Evolutionary conservation across 1,140 invertebrate genomes (phyloP).

Genomic region (Venturia canescens): DNA sequence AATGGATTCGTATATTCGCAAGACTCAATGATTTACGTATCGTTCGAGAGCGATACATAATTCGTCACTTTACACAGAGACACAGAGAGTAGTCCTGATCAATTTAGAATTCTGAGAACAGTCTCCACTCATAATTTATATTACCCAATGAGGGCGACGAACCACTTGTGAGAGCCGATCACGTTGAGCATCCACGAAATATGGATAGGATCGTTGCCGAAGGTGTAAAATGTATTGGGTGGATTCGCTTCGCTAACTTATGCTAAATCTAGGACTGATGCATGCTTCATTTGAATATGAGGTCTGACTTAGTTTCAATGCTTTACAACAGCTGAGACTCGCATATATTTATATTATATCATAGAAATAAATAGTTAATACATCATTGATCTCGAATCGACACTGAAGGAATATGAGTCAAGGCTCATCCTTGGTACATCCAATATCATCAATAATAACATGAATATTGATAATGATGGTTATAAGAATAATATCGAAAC

Average conservation of each 20-base stretch:
- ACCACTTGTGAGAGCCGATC: neutral
- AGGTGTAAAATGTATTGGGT: neutral
- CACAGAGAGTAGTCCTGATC: neutral
- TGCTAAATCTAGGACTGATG: neutral
- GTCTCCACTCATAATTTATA: neutral
- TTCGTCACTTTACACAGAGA: neutral
- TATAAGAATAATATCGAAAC: neutral
- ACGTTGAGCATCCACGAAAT: neutral
- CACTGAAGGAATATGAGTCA: constrained; percentile 9
- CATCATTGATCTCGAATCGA: neutral
- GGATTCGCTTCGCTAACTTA: neutral
- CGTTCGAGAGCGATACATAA: neutral
- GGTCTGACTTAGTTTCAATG: neutral
- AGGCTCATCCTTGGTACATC: neutral
- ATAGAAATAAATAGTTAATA: neutral
- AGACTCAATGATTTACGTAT: neutral
- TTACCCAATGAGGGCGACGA: neutral
- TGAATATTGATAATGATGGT: neutral
- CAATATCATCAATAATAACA: neutral
- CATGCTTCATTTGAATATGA: neutral
- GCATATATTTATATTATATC: neutral
- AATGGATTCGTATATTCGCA: neutral
- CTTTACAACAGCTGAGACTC: neutral
- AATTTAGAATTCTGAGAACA: neutral
- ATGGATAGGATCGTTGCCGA: neutral